phyloP scores from a whole-genome alignment of 2,113 vertebrate species.

The Sylvicapra grimmia region DNA sequence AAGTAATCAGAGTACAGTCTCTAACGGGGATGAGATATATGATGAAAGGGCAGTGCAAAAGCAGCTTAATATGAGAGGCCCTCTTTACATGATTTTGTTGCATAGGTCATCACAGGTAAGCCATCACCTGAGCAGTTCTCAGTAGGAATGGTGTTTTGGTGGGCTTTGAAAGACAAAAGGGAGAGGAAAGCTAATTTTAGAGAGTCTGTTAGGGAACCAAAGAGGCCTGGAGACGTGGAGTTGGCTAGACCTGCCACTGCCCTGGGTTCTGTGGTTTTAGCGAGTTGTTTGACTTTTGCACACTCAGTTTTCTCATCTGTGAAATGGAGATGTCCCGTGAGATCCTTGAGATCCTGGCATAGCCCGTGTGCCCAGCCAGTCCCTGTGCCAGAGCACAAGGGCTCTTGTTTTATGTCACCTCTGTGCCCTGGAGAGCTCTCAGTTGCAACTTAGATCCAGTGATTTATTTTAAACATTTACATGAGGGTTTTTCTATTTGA shows the following conservation, averaged over 20 bases:
- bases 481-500: background rate
- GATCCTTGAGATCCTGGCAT: background rate
- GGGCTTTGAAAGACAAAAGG: background rate
- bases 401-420: background rate
- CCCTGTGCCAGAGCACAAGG: background rate
- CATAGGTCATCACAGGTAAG: rapidly evolving
- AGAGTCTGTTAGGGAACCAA: background rate
- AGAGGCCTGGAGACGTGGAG: background rate
- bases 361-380: background rate
- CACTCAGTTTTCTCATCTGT: background rate
- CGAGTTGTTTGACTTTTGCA: background rate
- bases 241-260: background rate
- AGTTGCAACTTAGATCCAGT: background rate
- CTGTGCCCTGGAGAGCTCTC: background rate
- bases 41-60: background rate
- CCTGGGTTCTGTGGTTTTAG: background rate
- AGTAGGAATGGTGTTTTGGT: too few species aligned
- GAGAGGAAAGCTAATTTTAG: background rate
- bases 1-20: background rate
- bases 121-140: background rate
- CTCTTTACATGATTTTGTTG: background rate
- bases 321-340: background rate
- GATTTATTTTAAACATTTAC: background rate
- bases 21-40: rapidly evolving
- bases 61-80: background rate